Evolutionary conservation across 2,888 invertebrate species (phyloP), one percentile per base, ranked within the genome.

Genomic region (Trypoxylon attenuatum): DNA sequence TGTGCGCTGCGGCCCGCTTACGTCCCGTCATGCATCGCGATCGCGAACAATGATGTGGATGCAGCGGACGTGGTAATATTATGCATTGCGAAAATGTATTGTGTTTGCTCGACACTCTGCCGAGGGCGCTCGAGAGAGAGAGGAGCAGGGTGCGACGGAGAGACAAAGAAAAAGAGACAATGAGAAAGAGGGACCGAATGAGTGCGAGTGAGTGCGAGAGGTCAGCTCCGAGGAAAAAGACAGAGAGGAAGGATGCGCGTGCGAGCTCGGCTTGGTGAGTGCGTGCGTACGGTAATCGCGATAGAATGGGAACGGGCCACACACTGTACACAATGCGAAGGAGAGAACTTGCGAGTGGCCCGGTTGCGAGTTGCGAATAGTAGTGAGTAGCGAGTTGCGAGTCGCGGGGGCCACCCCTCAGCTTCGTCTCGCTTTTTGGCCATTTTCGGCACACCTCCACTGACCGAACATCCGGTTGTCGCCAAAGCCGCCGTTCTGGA

Each of bases 11-110:
- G 33, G 25, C 16, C 60, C 6, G 21, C 52, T 29, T 50, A 27
- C 42, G 56, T 70, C 59, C 68, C 83, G 83, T 82, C 80, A 84
- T 81, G 84, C 81, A 78, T 73, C 73, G 69, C 82, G 82, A 78
- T 74, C 79, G 77, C 79, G 77, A 79, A 83, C 83, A 84, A 84
- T 82, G 77, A 79, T 78, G 74, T 73, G 78, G 78, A 81, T 80
- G 78, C 78, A 78, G 72, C 82, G 81, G 81, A 81, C 82, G 79
- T 77, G 75, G 80, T 80, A 79, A 81, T 81, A 77, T 79, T 79
- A 78, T 78, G 78, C 78, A 79, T 82, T 76, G 79, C 76, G 76
- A 81, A 79, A 78, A 71, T 76, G 78, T 75, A 80, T 77, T 71
- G 77, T 76, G 76, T 68, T 73, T 66, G 73, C 46, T 58, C 77